These are phyloP conservation scores for Zaprionus ornatus DNA, from an alignment of 1,140 invertebrate species.

Conservation along the genomic window DNA sequence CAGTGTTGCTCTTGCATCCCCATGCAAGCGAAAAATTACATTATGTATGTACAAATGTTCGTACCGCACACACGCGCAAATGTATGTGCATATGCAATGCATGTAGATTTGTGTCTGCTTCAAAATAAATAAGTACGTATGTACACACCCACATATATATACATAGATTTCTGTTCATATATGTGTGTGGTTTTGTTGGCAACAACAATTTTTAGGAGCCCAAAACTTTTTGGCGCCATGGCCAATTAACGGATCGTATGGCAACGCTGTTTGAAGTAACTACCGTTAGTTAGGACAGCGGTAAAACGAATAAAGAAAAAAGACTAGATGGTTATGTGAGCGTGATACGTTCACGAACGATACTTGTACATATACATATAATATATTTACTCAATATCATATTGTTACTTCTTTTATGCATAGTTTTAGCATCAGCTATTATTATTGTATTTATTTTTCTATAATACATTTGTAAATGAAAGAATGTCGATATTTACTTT, in stretches of 20 bases:
- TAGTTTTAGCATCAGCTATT: too few species aligned
- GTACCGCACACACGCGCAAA: not conserved
- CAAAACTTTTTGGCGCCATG: conserved; percentile 42
- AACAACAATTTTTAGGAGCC: conserved; percentile 13
- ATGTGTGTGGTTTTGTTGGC: conserved; percentile 16
- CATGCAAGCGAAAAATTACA: conserved; percentile 37
- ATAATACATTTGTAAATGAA: not conserved
- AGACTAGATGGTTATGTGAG: conserved; percentile 5
- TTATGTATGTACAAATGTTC: conserved; percentile 17
- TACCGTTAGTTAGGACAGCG: conserved; percentile 25
- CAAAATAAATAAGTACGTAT: conserved; percentile 36
- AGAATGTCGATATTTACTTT: not conserved
- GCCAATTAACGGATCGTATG: conserved; percentile 38
- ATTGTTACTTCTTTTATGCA: not conserved
- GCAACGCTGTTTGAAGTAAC: conserved; percentile 10
- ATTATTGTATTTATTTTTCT: not conserved
- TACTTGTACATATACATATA: not conserved
- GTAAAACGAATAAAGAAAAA: conserved; percentile 14
- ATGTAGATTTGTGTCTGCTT: conserved; percentile 7
- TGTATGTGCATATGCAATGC: conserved; percentile 6
- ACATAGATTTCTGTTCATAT: conserved; percentile 6
- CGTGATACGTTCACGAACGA: conserved; percentile 12
- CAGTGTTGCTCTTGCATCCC: conserved; percentile 54
- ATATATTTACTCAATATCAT: not conserved
- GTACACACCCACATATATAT: not conserved